Conservation (phyloP, 2,888 invertebrate species). For the Matsumyia berberina region DNA sequence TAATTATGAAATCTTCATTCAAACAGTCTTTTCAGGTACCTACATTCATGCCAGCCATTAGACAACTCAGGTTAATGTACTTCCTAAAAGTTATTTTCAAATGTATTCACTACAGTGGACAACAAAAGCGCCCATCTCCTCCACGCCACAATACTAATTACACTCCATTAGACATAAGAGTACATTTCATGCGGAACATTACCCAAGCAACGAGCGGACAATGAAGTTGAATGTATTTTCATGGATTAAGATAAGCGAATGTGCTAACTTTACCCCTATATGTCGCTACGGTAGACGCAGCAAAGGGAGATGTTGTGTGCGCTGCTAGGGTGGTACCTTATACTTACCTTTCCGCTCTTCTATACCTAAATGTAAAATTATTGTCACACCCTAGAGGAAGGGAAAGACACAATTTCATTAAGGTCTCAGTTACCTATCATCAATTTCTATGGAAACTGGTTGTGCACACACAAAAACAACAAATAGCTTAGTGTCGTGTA, state of each 20-base stretch:
- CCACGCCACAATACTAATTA: conserved; percentile 68
- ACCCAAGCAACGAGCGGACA: conserved; percentile 72
- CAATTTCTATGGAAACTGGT: conserved; percentile 38
- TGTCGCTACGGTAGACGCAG: conserved; percentile 45
- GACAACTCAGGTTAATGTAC: conserved; percentile 60
- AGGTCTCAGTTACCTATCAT: conserved; percentile 54
- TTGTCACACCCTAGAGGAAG: conserved; percentile 58
- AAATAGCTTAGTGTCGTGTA: neutral
- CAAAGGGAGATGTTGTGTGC: conserved; percentile 50
- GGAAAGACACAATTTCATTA: conserved; percentile 40
- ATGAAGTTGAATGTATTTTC: conserved; percentile 75
- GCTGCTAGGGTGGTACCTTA: conserved; percentile 32
- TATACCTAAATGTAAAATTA: conserved; percentile 64
- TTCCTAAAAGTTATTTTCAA: conserved; percentile 45
- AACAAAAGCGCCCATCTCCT: conserved; percentile 56
- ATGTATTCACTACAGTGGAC: conserved; percentile 59
- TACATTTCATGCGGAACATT: conserved; percentile 75
- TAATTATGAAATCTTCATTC: conserved; percentile 2
- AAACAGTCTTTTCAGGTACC: conserved; percentile 5
- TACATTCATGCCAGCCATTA: conserved; percentile 46
- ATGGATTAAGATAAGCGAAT: conserved; percentile 75
- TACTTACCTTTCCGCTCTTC: conserved; percentile 48
- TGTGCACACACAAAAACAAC: conserved; percentile 22
- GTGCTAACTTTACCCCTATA: conserved; percentile 59
- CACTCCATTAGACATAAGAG: conserved; percentile 73